Conservation (phyloP, 2,888 invertebrate genomes). For the Cryptus viduatorius region DNA sequence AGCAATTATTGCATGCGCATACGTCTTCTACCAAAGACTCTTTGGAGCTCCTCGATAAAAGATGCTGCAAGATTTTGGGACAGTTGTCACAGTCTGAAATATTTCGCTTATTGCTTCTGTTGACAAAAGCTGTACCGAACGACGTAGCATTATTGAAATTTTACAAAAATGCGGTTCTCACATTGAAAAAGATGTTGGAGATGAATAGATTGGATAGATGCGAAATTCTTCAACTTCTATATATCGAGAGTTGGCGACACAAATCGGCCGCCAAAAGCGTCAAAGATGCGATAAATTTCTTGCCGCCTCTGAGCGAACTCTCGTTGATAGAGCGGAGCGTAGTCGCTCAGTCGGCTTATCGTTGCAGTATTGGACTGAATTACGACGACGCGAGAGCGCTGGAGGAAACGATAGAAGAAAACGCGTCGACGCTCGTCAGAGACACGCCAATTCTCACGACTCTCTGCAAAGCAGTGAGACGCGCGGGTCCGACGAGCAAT, state of each 20-base stretch:
- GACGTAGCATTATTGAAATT: slow-evolving; percentile 27
- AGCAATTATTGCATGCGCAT: neutral
- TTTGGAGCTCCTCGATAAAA: slow-evolving; percentile 22
- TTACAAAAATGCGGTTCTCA: slow-evolving; percentile 61
- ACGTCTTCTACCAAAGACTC: neutral
- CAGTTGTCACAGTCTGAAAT: slow-evolving; percentile 58
- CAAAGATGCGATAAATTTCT: slow-evolving; percentile 37
- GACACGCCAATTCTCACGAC: slow-evolving; percentile 83
- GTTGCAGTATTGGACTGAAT: slow-evolving; percentile 59
- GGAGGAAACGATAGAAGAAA: slow-evolving; percentile 78
- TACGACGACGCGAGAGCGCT: slow-evolving; percentile 48
- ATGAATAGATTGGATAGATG: slow-evolving; percentile 20
- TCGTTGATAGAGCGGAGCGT: slow-evolving; percentile 67
- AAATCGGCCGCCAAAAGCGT: slow-evolving; percentile 31
- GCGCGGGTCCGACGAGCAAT: slow-evolving; percentile 82
- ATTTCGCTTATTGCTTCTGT: slow-evolving; percentile 58
- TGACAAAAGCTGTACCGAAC: slow-evolving; percentile 43
- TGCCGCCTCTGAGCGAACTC: slow-evolving; percentile 66
- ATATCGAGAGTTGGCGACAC: slow-evolving; percentile 62
- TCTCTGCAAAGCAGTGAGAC: slow-evolving; percentile 84
- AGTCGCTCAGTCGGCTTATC: slow-evolving; percentile 65
- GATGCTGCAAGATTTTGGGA: slow-evolving; percentile 57
- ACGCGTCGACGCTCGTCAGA: slow-evolving; percentile 79
- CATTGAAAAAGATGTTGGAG: slow-evolving; percentile 48
- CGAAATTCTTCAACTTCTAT: slow-evolving; percentile 68